These are phyloP conservation scores for Hemibagrus wyckioides DNA, from an alignment of 2,113 vertebrate genomes.

Conservation along the genomic window DNA sequence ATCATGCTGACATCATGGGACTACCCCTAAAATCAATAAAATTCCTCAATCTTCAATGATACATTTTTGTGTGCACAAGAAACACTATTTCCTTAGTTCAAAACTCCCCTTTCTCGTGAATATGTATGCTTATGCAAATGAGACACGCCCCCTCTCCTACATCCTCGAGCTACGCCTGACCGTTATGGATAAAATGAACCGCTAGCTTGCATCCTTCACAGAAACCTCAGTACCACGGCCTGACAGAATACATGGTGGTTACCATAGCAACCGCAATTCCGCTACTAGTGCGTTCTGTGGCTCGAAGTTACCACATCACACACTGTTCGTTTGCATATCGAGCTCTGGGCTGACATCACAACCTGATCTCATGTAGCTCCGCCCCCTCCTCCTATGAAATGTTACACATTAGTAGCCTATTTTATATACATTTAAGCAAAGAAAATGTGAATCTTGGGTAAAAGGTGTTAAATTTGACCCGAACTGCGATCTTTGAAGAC, in stretches of 20 bases:
- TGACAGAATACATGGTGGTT: background rate
- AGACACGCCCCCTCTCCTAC: background rate
- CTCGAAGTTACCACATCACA: background rate
- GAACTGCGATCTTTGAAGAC: background rate
- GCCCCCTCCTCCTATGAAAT: background rate
- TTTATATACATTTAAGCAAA: background rate
- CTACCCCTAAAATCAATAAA: too few relatives aligned
- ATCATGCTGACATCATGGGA: too few relatives aligned
- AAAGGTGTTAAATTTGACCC: background rate
- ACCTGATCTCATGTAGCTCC: background rate
- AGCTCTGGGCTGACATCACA: background rate
- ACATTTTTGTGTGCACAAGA: too few relatives aligned
- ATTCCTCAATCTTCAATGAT: too few relatives aligned
- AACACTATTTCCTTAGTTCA: too few relatives aligned
- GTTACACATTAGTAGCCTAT: background rate
- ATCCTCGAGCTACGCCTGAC: background rate
- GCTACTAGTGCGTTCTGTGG: background rate
- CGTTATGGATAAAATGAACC: too few relatives aligned
- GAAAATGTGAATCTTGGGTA: background rate
- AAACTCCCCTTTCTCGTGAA: background rate
- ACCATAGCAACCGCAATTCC: background rate
- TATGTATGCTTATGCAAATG: background rate
- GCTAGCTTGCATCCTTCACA: background rate
- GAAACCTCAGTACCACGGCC: too few relatives aligned
- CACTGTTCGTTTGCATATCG: background rate